Base-by-base conservation (phyloP, 1,140 invertebrate species). In the Armadillidium nasatum region DNA sequence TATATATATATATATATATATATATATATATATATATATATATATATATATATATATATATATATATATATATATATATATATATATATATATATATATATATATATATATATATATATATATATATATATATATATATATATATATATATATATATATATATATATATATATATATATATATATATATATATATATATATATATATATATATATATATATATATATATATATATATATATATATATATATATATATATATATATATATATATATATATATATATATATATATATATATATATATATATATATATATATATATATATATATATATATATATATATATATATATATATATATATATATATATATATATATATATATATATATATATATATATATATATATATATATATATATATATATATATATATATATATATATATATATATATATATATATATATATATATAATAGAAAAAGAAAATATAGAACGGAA, bases 11-110 rank as follows among this genome's bases (percentile, higher is more conserved):
- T 60, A 60, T 60, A 60, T 60, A 60, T 60, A 60, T 33, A 33
- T 33, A 33, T 33, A 33, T 33, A 33, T 33, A 33, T n/a, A 60
- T 60, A 60, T 60, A 60, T 60, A 60, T 60, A 60, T 60, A 60
- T 60, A 60, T 60, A 60, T 60, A 60, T 60, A 60, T 60, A 60
- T 60, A 60, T 60, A 60, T 60, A 60, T 60, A 60, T 60, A 60
- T 60, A 60, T 60, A 60, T 60, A 60, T 60, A 60, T 60, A 60
- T 60, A 60, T 60, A 60, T 60, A 60, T 60, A 60, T 60, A 60
- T 60, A 60, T 60, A 60, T 60, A 60, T 33, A 33, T 33, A 33
- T 33, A 33, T 33, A 33, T 33, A 33, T n/a, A 60, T 60, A 60
- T 60, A 60, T 60, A 60, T 60, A 60, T 60, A 60, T 60, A 60